Evolutionary conservation across 2,888 invertebrate genomes (phyloP), one percentile per base, ranked within the genome.

Genomic region (Lordiphosa fenestrarum): DNA sequence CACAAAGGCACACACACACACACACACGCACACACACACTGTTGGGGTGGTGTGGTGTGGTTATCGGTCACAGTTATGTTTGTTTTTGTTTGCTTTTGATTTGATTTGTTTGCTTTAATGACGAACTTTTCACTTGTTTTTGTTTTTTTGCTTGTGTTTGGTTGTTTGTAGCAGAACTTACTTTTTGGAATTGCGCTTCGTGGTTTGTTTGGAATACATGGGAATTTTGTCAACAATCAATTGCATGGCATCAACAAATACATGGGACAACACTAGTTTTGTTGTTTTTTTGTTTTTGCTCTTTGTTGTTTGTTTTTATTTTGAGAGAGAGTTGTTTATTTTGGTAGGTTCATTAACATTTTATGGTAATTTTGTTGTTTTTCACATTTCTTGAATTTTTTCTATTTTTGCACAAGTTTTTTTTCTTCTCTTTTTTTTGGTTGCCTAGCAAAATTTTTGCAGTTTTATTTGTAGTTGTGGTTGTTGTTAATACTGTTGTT

Each of bases 181-280:
- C 88, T 89, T 88, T 87, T 88, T 88, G 85, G 88, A 88, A 87
- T 88, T 88, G 81, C 88, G 89, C 88, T 88, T 88, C 87, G 89
- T 84, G 84, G 88, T 88, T 87, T 88, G 89, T 86, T 88, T 88
- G 87, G 88, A 89, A 89, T 89, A 88, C 88, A 88, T 88, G 89
- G 88, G 88, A 88, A 88, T 88, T 89, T 88, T 88, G 88, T 88
- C 88, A 86, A 88, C 88, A 87, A 88, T 88, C 86, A 88, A 86
- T 89, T 88, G 88, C 89, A 88, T 88, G 84, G 88, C 80, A 82
- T 80, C 88, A 86, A 86, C 78, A 74, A 82, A 77, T 61, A 73
- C 76, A 66, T 78, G 62, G 51, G 61, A 44, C 53, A 68, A 77
- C 73, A 60, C 69, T 60, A 53, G 55, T 55, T 52, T 60, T 37